Evolutionary conservation across 2,888 invertebrate species (phyloP).

Genomic region (Hypolimnas misippus): DNA sequence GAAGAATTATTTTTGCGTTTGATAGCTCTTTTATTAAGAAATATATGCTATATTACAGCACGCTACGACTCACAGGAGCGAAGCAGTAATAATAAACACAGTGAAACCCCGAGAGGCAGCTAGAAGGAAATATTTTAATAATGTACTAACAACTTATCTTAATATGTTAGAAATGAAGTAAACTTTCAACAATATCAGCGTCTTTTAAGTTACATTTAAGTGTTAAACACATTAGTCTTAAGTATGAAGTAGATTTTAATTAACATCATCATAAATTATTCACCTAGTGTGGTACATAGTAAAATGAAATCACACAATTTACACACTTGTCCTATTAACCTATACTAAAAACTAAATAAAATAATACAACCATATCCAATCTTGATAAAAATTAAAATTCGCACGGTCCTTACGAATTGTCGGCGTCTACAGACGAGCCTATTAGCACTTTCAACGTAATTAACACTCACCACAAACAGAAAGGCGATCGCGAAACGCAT

Average conservation of each 20-base stretch:
- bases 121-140: conserved; percentile 37
- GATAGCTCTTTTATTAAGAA: too few species aligned
- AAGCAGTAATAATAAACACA: too few species aligned
- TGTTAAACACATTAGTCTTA: conserved; percentile 26
- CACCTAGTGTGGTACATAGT: too few species aligned
- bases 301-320: too few species aligned
- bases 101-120: too few species aligned
- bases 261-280: too few species aligned
- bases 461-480: conserved; percentile 82
- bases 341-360: neutral
- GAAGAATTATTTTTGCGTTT: too few species aligned
- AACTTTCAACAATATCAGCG: conserved; percentile 43
- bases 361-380: conserved; percentile 20
- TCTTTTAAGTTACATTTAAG: conserved; percentile 31
- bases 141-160: conserved; percentile 43
- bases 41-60: too few species aligned
- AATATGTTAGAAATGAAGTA: conserved; percentile 37
- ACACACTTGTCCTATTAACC: neutral
- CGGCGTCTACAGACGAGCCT: conserved; percentile 31
- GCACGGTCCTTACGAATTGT: conserved; percentile 21
- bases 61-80: too few species aligned
- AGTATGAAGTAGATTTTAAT: neutral
- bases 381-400: conserved; percentile 15
- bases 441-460: conserved; percentile 55
- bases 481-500: conserved; percentile 79